phyloP scores from a whole-genome alignment of 2,113 vertebrate species.

The Hippocampus guttulatus region DNA sequence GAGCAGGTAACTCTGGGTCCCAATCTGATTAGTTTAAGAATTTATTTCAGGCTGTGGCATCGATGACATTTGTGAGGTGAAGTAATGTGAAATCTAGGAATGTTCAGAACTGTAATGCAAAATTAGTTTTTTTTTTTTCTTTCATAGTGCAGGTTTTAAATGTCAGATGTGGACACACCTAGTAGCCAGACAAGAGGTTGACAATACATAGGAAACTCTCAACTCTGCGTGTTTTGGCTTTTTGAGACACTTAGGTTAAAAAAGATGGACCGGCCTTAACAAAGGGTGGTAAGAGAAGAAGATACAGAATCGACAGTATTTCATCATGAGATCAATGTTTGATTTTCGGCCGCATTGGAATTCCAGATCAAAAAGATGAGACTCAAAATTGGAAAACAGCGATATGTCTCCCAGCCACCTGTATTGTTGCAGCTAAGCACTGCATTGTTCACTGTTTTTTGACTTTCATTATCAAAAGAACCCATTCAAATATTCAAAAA shows the following conservation, averaged over 20 bases:
- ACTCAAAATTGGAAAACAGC: not conserved
- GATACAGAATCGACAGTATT: too few species aligned
- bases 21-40: slow-evolving; percentile 59
- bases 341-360: too few species aligned
- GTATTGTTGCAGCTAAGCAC: not conserved
- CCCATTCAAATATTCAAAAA: not conserved
- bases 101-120: slow-evolving; percentile 23
- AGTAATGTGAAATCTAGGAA: slow-evolving; percentile 38
- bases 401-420: not conserved
- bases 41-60: slow-evolving; percentile 48
- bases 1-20: slow-evolving; percentile 32
- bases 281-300: too few species aligned
- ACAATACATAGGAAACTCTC: not conserved
- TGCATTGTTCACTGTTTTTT: not conserved
- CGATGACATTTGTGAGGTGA: slow-evolving; percentile 44
- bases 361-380: too few species aligned
- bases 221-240: not conserved
- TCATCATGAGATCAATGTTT: too few species aligned
- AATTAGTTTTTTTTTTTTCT: slow-evolving; percentile 10
- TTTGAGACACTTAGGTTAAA: not conserved
- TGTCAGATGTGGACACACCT: slow-evolving; percentile 14
- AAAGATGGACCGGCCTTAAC: too few species aligned
- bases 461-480: not conserved
- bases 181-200: not conserved
- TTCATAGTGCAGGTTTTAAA: slow-evolving; percentile 19